Conservation (phyloP, 2,888 invertebrate genomes). For the Pachydiplax longipennis region DNA sequence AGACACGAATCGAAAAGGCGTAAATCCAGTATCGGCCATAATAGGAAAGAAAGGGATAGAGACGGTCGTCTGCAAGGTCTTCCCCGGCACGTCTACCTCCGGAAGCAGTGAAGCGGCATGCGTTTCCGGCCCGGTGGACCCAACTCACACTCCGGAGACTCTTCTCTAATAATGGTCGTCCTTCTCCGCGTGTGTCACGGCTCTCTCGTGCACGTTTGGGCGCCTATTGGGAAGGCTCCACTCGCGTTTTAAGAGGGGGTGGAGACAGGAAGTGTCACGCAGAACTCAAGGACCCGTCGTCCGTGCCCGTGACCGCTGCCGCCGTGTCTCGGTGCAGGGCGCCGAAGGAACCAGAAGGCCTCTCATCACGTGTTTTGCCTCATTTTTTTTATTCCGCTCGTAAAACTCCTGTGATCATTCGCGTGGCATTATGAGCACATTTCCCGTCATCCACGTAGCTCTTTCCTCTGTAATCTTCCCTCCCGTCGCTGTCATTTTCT, state of each 20-base stretch:
- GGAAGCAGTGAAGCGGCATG: neutral
- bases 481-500: too few relatives aligned
- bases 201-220: neutral
- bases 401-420: neutral
- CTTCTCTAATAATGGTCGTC: neutral
- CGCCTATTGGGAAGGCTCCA: neutral
- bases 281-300: neutral
- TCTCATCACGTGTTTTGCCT: neutral
- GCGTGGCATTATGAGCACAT: neutral
- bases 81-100: slow-evolving; percentile 24
- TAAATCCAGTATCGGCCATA: neutral
- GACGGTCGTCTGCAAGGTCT: neutral
- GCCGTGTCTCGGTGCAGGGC: neutral
- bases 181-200: neutral
- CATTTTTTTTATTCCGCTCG: neutral
- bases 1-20: too few relatives aligned
- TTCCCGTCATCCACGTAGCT: neutral
- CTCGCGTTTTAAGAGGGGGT: neutral
- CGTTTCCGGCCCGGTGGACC: slow-evolving; percentile 23
- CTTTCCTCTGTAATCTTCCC: neutral
- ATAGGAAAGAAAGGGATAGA: neutral
- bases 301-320: neutral
- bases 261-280: slow-evolving; percentile 14
- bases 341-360: neutral
- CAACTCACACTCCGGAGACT: neutral